Evolutionary conservation across 2,797 vertebrate genomes (phyloP).

Genomic region (Diplodus sargus): DNA sequence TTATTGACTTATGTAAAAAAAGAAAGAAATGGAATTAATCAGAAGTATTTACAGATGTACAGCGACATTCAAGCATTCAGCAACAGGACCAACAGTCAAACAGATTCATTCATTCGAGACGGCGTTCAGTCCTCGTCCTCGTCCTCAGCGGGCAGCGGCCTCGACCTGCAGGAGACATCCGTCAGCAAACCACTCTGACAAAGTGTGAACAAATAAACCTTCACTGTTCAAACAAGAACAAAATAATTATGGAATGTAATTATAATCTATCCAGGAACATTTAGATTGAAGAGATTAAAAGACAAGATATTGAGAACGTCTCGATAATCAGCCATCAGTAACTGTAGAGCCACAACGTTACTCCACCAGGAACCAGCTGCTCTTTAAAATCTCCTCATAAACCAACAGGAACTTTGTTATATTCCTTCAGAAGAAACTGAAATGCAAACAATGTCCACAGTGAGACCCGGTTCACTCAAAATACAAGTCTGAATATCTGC

Average conservation of each 20-base stretch:
- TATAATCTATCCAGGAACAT: background rate
- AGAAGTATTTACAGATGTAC: conserved; percentile 84
- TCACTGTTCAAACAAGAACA: background rate
- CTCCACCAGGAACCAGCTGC: no score
- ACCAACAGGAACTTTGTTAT: background rate
- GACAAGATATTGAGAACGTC: no score
- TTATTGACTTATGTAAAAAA: conserved; percentile 79
- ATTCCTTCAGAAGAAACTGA: no score
- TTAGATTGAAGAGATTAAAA: background rate
- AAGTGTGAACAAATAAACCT: no score
- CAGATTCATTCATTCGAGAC: conserved; percentile 1
- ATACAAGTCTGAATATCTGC: no score
- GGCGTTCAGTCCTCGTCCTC: conserved; percentile 77
- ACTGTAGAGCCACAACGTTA: no score
- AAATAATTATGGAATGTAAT: background rate
- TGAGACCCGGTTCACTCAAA: no score
- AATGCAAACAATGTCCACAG: background rate
- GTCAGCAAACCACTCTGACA: no score
- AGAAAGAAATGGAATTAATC: conserved; percentile 23
- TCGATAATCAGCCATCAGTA: no score
- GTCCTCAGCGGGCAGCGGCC: conserved; percentile 77
- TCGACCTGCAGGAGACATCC: conserved; percentile 66
- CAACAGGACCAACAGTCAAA: background rate
- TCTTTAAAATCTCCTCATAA: no score
- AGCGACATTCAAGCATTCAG: conserved; percentile 39